phyloP scores from a whole-genome alignment of 2,888 invertebrate genomes.

The Cosmorhoe ocellata region DNA sequence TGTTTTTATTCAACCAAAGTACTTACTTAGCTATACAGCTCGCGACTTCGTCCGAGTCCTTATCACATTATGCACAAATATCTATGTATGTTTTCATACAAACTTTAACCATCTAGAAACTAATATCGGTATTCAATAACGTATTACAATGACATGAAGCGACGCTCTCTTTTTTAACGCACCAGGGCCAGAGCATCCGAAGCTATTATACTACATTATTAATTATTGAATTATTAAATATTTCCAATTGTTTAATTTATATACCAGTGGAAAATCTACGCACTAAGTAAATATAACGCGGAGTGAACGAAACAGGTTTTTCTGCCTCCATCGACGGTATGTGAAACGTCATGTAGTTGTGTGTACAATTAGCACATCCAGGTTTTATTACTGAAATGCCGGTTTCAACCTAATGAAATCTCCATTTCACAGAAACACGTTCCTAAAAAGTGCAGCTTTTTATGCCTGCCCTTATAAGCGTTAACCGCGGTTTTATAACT shows the following conservation, averaged over 20 bases:
- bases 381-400: slow-evolving; percentile 29
- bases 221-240: neutral
- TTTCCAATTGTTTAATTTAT: neutral
- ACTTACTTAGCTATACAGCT: too few relatives aligned
- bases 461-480: too few relatives aligned
- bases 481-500: too few relatives aligned
- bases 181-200: too few relatives aligned
- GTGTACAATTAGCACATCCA: slow-evolving; percentile 51
- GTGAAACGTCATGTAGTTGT: slow-evolving; percentile 48
- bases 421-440: neutral
- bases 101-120: too few relatives aligned
- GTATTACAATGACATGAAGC: too few relatives aligned
- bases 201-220: too few relatives aligned
- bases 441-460: too few relatives aligned
- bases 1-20: neutral
- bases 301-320: slow-evolving; percentile 44
- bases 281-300: slow-evolving; percentile 21
- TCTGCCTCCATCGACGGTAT: slow-evolving; percentile 33
- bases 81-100: too few relatives aligned
- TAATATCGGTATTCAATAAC: too few relatives aligned
- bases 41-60: neutral
- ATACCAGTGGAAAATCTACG: slow-evolving; percentile 16
- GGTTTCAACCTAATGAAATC: slow-evolving; percentile 1
- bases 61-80: neutral
- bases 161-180: too few relatives aligned